Base-by-base conservation (phyloP, 2,888 invertebrate species). In the Chironomus tentans region DNA sequence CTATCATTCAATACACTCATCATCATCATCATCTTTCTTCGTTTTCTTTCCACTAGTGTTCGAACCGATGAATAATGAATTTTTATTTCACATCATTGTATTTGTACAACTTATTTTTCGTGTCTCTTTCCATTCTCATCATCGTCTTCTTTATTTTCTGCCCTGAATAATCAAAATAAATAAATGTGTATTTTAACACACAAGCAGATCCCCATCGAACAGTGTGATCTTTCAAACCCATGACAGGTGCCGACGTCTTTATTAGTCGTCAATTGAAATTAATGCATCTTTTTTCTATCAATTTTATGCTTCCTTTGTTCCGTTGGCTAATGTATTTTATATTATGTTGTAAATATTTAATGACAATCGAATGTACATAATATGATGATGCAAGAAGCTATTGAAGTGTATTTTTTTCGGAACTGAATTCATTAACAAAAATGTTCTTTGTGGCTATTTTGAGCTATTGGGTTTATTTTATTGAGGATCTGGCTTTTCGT, bases 171-270 rank as follows among this genome's bases (percentile, higher is more conserved):
- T 56, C 15, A 15, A 56, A 56, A 38, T 38, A 38, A 38, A 38
- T 38, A 38, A 38, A 38, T 38, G 38, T 56, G 18, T 56, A 15
- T 56, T 15, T 15, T 18, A 56, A n/a, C n/a, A 56, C 56, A 56
- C 56, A 56, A 15, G 18, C n/a, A 56, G 56, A 56, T 18, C 56
- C 56, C 56, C n/a, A 18, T 56, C 15, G 56, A 56, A 15, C 56
- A 56, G 56, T 56, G 56, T 56, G 56, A 56, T 56, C 56, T 56
- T 18, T 56, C 56, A 56, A 71, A 56, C 50, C 22, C 24, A 71
- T 72, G 72, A 72, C 72, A 72, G 72, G 72, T 72, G 72, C 72
- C 72, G 72, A 72, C 72, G 62, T 62, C 72, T 72, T 72, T 72
- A 72, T 72, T 72, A 72, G 72, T 72, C 71, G 21, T 47, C 72